A percentile compares a stretch with the other conserved stretches of the same genome.
These are phyloP conservation scores for Brachionus sp. DNA, from an alignment of 1,140 invertebrate genomes.

Conservation along the genomic window DNA sequence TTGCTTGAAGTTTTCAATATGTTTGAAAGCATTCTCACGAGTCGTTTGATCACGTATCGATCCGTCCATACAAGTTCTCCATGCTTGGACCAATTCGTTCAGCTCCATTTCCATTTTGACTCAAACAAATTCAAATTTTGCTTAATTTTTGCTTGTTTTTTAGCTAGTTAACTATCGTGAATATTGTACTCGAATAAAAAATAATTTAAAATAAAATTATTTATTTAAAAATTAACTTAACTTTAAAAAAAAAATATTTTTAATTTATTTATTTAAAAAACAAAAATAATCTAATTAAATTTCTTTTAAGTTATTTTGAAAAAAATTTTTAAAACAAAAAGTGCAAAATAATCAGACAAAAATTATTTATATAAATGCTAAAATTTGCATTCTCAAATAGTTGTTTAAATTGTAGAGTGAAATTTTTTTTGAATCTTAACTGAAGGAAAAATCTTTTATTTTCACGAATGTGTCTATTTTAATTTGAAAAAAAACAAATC, in stretches of 20 bases:
- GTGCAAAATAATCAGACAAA: too few relatives aligned
- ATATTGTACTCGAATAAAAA: background rate
- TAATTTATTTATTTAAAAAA: background rate
- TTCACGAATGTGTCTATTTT: too few relatives aligned
- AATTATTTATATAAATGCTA: too few relatives aligned
- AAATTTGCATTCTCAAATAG: too few relatives aligned
- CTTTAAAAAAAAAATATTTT: background rate
- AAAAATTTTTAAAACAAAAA: background rate
- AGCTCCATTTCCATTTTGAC: conserved; percentile 18
- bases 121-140: too few relatives aligned
- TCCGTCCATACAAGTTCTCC: conserved; percentile 22
- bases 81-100: conserved; percentile 35
- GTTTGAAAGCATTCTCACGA: conserved; percentile 32
- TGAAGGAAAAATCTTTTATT: too few relatives aligned
- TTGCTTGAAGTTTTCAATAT: conserved; percentile 38
- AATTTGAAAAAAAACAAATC: too few relatives aligned
- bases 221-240: background rate
- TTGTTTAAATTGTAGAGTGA: too few relatives aligned
- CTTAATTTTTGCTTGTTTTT: too few relatives aligned
- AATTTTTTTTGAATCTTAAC: too few relatives aligned
- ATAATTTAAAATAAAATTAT: too few relatives aligned
- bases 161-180: background rate
- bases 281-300: background rate
- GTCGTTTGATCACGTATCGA: background rate
- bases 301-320: background rate